Conservation (phyloP, 2,888 invertebrate genomes). For the Caenorhabditis macrosperma region DNA sequence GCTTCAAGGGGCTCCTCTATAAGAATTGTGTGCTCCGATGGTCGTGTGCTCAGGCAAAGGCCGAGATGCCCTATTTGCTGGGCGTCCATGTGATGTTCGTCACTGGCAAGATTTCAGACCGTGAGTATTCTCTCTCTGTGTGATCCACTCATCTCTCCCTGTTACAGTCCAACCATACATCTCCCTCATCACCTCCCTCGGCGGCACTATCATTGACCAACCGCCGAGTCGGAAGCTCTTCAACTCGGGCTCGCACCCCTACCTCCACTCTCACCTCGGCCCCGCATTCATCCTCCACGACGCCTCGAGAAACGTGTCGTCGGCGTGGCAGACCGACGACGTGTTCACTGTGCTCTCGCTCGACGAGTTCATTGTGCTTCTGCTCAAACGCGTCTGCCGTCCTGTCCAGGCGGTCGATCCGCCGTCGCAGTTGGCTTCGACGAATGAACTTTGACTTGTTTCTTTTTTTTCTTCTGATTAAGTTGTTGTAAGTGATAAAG, state of each 20-base stretch:
- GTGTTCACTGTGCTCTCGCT: slow-evolving; percentile 18
- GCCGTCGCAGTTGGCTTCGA: not conserved
- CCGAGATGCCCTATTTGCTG: slow-evolving; percentile 19
- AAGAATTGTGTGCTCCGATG: slow-evolving; percentile 31
- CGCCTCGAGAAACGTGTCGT: not conserved
- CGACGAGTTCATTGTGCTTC: slow-evolving; percentile 6
- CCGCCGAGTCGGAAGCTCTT: too few relatives aligned
- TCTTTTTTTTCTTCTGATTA: not conserved
- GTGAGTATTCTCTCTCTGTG: too few relatives aligned
- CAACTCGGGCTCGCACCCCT: slow-evolving; percentile 16
- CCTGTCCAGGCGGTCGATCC: slow-evolving; percentile 7
- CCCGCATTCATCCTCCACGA: slow-evolving; percentile 29
- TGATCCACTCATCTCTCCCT: not conserved
- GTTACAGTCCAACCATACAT: not conserved
- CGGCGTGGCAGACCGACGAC: not conserved
- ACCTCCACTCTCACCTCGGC: slow-evolving; percentile 14
- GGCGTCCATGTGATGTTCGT: slow-evolving; percentile 24
- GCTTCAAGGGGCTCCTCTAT: slow-evolving; percentile 18
- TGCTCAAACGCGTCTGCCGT: slow-evolving; percentile 18
- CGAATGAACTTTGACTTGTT: not conserved
- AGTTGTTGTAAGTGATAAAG: too few relatives aligned
- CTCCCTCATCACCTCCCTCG: not conserved
- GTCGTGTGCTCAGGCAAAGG: slow-evolving; percentile 36
- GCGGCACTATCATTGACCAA: slow-evolving; percentile 17
- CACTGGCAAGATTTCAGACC: too few relatives aligned